These are phyloP conservation scores for Didymodactylos carnosus DNA, from an alignment of 2,888 invertebrate species.

Conservation along the genomic window DNA sequence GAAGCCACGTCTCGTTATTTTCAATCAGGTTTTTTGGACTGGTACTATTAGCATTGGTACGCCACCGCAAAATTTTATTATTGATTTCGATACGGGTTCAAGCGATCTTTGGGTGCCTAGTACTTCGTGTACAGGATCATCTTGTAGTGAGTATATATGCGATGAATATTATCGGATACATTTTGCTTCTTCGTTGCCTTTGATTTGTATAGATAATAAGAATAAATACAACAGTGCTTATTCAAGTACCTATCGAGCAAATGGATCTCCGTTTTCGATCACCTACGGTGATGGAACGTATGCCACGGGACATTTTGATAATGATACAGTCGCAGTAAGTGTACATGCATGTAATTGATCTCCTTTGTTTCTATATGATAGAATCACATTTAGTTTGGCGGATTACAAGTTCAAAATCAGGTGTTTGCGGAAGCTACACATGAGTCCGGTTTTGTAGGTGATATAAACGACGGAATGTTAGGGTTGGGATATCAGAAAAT, in stretches of 20 bases:
- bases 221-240: slow-evolving; percentile 75
- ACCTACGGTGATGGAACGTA: slow-evolving; percentile 76
- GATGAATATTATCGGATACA: slow-evolving; percentile 59
- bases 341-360: background rate
- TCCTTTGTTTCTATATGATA: background rate
- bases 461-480: slow-evolving; percentile 47
- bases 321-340: slow-evolving; percentile 56
- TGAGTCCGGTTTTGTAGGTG: slow-evolving; percentile 54
- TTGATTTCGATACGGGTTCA: slow-evolving; percentile 94
- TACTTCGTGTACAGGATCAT: slow-evolving; percentile 69
- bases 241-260: slow-evolving; percentile 60
- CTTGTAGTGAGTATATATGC: too few relatives aligned
- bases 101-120: slow-evolving; percentile 97
- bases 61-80: slow-evolving; percentile 75
- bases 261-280: slow-evolving; percentile 77
- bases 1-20: too few relatives aligned
- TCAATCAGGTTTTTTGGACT: slow-evolving; percentile 87
- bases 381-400: slow-evolving; percentile 36
- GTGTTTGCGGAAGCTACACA: slow-evolving; percentile 85
- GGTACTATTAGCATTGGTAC: slow-evolving; percentile 72
- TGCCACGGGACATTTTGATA: slow-evolving; percentile 78
- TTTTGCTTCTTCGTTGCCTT: slow-evolving; percentile 19
- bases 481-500: slow-evolving; percentile 75
- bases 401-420: slow-evolving; percentile 51
- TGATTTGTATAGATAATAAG: slow-evolving; percentile 39